Evolutionary conservation across 2,113 vertebrate genomes (phyloP).

Genomic region (Chascanopsetta lugubris): DNA sequence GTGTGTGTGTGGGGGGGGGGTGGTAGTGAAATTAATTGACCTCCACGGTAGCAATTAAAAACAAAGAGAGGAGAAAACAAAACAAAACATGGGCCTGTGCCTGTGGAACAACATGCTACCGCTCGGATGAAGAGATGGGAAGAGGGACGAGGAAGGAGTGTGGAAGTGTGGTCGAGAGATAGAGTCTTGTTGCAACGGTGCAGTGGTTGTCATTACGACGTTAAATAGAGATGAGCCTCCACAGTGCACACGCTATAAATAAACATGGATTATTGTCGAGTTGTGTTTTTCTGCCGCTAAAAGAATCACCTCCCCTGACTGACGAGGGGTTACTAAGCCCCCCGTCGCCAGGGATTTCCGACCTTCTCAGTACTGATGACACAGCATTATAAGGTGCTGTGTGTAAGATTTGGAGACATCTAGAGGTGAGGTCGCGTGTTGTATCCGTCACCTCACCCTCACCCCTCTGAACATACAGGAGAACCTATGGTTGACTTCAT

Average conservation of each 20-base stretch:
- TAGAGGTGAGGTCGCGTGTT: too few relatives aligned
- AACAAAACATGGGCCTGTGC: conserved; percentile 75
- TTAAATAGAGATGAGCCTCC: neutral
- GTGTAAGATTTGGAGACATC: too few relatives aligned
- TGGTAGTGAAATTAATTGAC: conserved; percentile 82
- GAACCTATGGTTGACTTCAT: too few relatives aligned
- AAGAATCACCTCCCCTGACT: conserved; percentile 4
- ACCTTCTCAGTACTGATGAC: neutral
- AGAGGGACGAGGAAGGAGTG: conserved; percentile 50
- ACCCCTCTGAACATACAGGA: too few relatives aligned
- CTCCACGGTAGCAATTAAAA: conserved; percentile 82
- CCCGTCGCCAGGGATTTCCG: too few relatives aligned
- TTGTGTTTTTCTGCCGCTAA: conserved; percentile 1
- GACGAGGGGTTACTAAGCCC: too few relatives aligned
- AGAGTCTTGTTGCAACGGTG: too few relatives aligned
- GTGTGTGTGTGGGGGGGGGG: conserved; percentile 51
- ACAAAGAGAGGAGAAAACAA: conserved; percentile 77
- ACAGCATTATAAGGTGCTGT: too few relatives aligned
- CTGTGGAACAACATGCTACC: conserved; percentile 71
- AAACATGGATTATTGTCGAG: conserved; percentile 1
- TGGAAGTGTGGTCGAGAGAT: conserved; percentile 49
- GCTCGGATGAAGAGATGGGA: conserved; percentile 68
- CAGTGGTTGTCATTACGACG: too few relatives aligned
- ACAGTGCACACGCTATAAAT: neutral
- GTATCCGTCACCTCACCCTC: too few relatives aligned